These are phyloP conservation scores for Hippocampus guttulatus DNA, from an alignment of 2,113 vertebrate species.

Conservation along the genomic window DNA sequence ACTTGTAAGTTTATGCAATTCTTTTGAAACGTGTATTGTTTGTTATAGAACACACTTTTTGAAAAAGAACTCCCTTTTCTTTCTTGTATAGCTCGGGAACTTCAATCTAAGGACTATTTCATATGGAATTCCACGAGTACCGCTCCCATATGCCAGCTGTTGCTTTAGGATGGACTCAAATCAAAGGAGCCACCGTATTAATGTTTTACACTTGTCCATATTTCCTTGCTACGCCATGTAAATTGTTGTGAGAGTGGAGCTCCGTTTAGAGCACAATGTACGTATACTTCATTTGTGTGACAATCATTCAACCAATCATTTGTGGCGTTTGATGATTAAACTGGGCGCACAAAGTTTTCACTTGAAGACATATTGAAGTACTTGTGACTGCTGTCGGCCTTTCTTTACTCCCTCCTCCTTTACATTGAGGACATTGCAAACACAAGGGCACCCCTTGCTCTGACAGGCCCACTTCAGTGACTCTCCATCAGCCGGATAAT, in stretches of 20 bases:
- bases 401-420: constrained; percentile 29
- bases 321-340: neutral
- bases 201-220: neutral
- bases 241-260: neutral
- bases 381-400: constrained; percentile 12
- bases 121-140: constrained; percentile 92
- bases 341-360: neutral
- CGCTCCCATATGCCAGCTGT: constrained; percentile 75
- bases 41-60: neutral
- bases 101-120: constrained; percentile 86
- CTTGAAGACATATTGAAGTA: neutral
- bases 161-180: constrained; percentile 44
- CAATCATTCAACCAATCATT: neutral
- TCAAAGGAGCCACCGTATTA: neutral
- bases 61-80: neutral
- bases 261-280: neutral
- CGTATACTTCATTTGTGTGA: neutral
- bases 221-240: neutral
- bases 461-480: constrained; percentile 66
- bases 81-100: constrained; percentile 76
- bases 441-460: constrained; percentile 56
- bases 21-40: neutral
- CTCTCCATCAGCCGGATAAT: constrained; percentile 72
- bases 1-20: constrained; percentile 74
- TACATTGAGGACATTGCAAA: constrained; percentile 39